phyloP scores from a whole-genome alignment of 37 sponge, comb jelly and placozoan genomes.

The Amphimedon queenslandica region DNA sequence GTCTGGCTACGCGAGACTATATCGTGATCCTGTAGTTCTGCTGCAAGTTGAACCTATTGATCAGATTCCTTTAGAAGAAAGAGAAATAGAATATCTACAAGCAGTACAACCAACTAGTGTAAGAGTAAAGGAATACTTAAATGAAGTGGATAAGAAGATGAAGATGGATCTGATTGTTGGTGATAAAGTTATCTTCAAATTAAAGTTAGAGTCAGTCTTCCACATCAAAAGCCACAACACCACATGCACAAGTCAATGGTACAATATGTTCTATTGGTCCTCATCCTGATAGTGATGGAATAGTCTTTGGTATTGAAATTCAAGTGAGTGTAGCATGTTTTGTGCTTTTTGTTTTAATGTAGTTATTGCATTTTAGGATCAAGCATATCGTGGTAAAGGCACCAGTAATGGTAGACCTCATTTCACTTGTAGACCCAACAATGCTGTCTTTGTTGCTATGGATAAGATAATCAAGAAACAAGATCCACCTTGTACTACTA shows the following conservation, averaged over 20 bases:
- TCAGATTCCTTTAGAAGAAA: slow-evolving; percentile 10
- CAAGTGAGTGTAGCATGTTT: too few relatives aligned
- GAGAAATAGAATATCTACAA: slow-evolving; percentile 20
- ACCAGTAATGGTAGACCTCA: slow-evolving; percentile 25
- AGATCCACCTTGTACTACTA: not conserved
- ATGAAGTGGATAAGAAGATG: slow-evolving; percentile 3
- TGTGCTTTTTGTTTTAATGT: not conserved
- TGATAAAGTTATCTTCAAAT: slow-evolving; percentile 15
- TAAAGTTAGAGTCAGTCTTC: too few relatives aligned
- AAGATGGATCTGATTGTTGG: slow-evolving; percentile 15
- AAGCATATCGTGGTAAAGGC: slow-evolving; percentile 19
- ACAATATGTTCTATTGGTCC: slow-evolving; percentile 30
- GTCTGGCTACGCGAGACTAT: too few relatives aligned
- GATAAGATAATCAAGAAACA: slow-evolving; percentile 11
- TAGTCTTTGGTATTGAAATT: slow-evolving; percentile 62
- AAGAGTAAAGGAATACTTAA: slow-evolving; percentile 5
- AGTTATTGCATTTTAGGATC: slow-evolving; percentile 31
- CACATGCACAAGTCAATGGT: slow-evolving; percentile 7
- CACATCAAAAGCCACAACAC: not conserved
- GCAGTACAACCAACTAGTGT: not conserved
- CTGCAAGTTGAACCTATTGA: slow-evolving; percentile 13
- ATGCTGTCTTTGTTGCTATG: slow-evolving; percentile 57
- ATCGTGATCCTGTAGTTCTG: slow-evolving; percentile 12
- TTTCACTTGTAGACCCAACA: slow-evolving; percentile 40
- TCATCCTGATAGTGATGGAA: slow-evolving; percentile 19